Conservation (phyloP, 2,113 vertebrate genomes). For the Solea senegalensis region DNA sequence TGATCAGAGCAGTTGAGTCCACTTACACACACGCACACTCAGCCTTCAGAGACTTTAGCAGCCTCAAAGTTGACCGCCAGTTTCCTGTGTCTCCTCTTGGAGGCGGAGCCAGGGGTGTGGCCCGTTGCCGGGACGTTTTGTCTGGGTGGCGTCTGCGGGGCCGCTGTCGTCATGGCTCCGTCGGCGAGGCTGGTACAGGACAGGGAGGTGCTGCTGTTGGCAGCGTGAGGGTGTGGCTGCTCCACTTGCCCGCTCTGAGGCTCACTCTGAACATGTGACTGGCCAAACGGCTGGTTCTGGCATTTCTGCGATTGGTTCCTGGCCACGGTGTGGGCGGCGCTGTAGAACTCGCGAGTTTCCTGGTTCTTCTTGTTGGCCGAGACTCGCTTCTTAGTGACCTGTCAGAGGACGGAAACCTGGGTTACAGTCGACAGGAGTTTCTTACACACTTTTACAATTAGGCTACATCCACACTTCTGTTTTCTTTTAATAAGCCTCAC, state of each 20-base stretch:
- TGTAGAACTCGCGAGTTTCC: constrained; percentile 85
- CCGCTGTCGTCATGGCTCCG: not conserved
- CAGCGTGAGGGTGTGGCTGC: constrained; percentile 62
- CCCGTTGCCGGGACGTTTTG: constrained; percentile 61
- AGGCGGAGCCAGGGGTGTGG: constrained; percentile 84
- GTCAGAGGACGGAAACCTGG: constrained; percentile 1
- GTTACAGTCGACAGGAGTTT: not conserved
- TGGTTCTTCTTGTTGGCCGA: constrained; percentile 88
- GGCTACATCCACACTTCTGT: too few relatives aligned
- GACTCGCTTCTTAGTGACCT: constrained; percentile 98
- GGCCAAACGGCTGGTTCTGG: constrained; percentile 44
- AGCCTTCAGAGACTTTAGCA: constrained; percentile 90
- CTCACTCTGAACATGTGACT: constrained; percentile 30
- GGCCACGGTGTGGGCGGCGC: constrained; percentile 69
- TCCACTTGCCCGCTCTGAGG: constrained; percentile 37
- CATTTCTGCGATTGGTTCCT: constrained; percentile 56
- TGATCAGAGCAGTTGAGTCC: constrained; percentile 19
- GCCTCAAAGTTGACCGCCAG: constrained; percentile 94
- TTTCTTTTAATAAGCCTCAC: too few relatives aligned
- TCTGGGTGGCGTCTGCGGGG: constrained; percentile 72
- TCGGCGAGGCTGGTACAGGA: constrained; percentile 2
- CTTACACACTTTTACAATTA: not conserved
- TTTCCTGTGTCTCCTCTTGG: constrained; percentile 91
- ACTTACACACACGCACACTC: constrained; percentile 12
- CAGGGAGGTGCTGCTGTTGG: constrained; percentile 56